These are phyloP conservation scores for Acrocephalus kingi DNA, from an alignment of 2,113 vertebrate species.

Conservation along the genomic window DNA sequence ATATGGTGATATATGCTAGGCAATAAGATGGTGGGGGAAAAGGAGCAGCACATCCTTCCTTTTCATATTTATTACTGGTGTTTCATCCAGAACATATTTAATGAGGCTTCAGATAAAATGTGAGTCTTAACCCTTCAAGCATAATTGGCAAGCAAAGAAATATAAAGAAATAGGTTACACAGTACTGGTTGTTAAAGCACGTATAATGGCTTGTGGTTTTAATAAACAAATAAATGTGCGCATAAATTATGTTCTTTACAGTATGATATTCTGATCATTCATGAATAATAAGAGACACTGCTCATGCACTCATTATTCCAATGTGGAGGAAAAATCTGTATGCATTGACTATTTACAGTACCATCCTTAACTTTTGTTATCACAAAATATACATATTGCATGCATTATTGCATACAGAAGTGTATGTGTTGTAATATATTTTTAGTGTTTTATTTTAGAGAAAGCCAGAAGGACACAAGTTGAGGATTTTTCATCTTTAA, in stretches of 20 bases:
- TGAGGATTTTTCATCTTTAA: constrained; percentile 17
- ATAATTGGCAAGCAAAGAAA: not conserved
- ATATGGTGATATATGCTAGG: not conserved
- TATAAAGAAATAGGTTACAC: not conserved
- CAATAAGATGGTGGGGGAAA: not conserved
- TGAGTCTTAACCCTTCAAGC: not conserved
- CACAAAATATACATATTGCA: not conserved
- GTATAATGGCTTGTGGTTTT: not conserved
- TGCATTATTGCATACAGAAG: not conserved
- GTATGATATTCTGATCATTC: not conserved
- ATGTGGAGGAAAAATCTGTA: not conserved
- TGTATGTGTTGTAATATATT: not conserved
- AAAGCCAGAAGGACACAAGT: constrained; percentile 18
- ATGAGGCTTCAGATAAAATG: not conserved
- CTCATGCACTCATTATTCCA: not conserved
- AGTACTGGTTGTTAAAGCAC: not conserved
- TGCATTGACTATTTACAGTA: not conserved
- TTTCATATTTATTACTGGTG: not conserved
- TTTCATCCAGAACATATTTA: not conserved
- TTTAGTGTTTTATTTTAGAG: constrained; percentile 32
- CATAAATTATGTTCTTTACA: not conserved
- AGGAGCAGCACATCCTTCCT: not conserved
- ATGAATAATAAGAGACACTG: not conserved
- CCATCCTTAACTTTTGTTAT: not conserved
- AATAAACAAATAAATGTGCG: not conserved